Percentiles rank a stretch among this genome's conserved stretches.
Evolutionary conservation across 2,113 vertebrate genomes (phyloP).

Genomic region (Chaenogobius annularis): DNA sequence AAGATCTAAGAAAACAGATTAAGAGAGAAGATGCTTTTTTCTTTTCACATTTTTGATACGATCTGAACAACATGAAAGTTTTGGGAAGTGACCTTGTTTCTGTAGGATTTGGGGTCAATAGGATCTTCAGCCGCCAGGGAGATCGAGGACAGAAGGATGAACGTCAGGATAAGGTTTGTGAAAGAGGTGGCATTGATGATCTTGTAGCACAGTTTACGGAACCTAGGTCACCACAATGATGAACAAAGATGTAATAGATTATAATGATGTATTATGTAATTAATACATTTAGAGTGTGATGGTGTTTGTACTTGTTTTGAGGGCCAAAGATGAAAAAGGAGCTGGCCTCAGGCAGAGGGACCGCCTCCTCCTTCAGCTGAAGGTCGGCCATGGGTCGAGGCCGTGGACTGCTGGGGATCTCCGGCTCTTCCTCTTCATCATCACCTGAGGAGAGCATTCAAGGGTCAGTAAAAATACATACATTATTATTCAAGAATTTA

Average conservation of each 20-base stretch:
- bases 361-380: conserved; percentile 95
- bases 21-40: too few species aligned
- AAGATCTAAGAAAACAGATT: conserved; percentile 80
- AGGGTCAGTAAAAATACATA: neutral
- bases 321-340: conserved; percentile 97
- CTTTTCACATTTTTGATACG: neutral
- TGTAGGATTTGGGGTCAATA: conserved; percentile 88
- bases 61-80: too few species aligned
- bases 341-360: conserved; percentile 94
- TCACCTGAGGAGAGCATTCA: conserved; percentile 77
- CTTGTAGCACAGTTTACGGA: conserved; percentile 92
- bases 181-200: conserved; percentile 94
- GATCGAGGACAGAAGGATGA: conserved; percentile 98
- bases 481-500: neutral
- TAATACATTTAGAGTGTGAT: neutral
- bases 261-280: neutral
- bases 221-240: conserved; percentile 65
- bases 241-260: neutral
- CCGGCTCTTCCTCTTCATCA: conserved; percentile 94
- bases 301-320: conserved; percentile 88
- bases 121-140: conserved; percentile 96
- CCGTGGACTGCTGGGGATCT: conserved; percentile 90
- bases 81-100: conserved; percentile 82
- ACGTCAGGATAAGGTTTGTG: conserved; percentile 97
- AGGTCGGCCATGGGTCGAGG: conserved; percentile 94